Evolutionary conservation across 2,888 invertebrate genomes (phyloP), one percentile per base, ranked within the genome.

Genomic region (Drosophila eohydei): DNA sequence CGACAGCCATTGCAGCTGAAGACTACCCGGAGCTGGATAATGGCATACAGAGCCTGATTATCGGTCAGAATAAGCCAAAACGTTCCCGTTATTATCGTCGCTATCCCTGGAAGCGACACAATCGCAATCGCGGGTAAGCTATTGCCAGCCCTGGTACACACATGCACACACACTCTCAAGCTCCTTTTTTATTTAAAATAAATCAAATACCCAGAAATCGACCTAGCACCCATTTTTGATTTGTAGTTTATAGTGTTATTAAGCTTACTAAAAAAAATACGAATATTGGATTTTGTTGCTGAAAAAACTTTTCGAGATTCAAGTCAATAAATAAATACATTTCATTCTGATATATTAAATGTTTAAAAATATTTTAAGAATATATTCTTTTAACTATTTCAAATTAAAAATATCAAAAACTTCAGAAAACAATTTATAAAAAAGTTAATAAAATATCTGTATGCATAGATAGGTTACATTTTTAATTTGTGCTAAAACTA

Each of bases 101-200:
- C 76, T 95, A 95, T 91, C 95, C 95, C 30, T 95, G 94, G 94
- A 95, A 95, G 87, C 93, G 95, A 55, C 94, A 95, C 84, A 94
- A 94, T 70, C 91, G 93, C 87, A 93, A 92, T 76, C 90, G 91
- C 63, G 89, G 91, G 93, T 93, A 81, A 89, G 90, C 80, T 65
- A 34, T 48, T 38, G 48, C n/a, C 50, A n/a, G 11, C 36, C 40
- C 36, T 38, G 48, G 14, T 48, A 14, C 16, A 16, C n/a, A 3
- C 11, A 40, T 4, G 4, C 30, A 26, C 26, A 28, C 36, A 56
- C 12, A 44, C 34, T 21, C 30, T 5, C 36, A 43, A 36, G n/a
- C 30, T 59, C 34, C 16, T 30, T 46, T 68, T 59, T 41, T 16
- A 36, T 30, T 73, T 26, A 11, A 43, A 41, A 21, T 38, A 36